A percentile compares a stretch with the other conserved stretches of the same genome.
phyloP scores from a whole-genome alignment of 1,140 invertebrate species.

The Neelides sp. region DNA sequence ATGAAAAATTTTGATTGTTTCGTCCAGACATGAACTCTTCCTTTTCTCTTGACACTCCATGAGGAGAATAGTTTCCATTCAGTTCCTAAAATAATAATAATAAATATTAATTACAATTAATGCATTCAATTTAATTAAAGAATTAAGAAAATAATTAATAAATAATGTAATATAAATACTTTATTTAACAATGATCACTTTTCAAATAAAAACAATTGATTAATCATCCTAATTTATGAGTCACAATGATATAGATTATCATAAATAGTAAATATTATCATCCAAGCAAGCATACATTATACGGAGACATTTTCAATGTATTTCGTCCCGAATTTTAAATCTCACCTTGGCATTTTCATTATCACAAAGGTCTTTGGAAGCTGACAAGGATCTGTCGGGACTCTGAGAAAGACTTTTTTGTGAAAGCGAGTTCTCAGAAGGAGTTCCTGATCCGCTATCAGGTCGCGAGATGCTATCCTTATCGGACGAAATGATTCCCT shows the following conservation, averaged over 20 bases:
- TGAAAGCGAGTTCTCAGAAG: conserved; percentile 14
- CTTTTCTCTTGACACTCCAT: too few species aligned
- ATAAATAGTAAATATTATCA: too few species aligned
- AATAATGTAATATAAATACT: neutral
- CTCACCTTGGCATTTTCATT: too few species aligned
- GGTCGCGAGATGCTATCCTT: conserved; percentile 30
- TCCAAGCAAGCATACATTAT: too few species aligned
- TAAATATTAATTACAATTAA: neutral
- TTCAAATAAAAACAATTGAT: too few species aligned
- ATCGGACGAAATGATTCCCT: conserved; percentile 40
- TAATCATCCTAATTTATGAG: too few species aligned
- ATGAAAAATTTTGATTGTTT: conserved; percentile 17
- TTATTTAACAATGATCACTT: neutral
- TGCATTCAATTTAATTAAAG: too few species aligned
- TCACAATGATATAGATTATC: too few species aligned
- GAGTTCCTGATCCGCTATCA: conserved; percentile 26
- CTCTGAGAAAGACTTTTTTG: conserved; percentile 24
- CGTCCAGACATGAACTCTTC: too few species aligned
- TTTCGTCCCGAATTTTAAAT: too few species aligned
- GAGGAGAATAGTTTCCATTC: conserved; percentile 32
- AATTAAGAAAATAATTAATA: neutral
- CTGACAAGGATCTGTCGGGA: conserved; percentile 17
- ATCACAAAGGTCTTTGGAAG: conserved; percentile 29
- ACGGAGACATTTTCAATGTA: too few species aligned
- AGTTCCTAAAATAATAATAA: conserved; percentile 24